phyloP scores from a whole-genome alignment of 2,888 invertebrate genomes.

The Deilephila porcellus region DNA sequence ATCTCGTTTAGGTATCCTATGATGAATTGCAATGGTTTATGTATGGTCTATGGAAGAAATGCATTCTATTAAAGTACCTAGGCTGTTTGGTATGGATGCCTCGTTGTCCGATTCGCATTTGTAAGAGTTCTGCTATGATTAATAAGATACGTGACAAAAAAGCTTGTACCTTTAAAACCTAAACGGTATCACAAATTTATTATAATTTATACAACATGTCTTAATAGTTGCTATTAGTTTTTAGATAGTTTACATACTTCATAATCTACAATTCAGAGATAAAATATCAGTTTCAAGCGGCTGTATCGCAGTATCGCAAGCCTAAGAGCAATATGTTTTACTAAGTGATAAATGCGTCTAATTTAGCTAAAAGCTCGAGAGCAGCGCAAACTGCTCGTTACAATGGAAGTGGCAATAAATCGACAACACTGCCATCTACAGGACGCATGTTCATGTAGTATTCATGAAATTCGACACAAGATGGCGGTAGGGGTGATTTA shows the following conservation, averaged over 20 bases:
- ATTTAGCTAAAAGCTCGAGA: slow-evolving; percentile 75
- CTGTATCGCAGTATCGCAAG: slow-evolving; percentile 24
- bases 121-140: too few species aligned
- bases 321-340: slow-evolving; percentile 34
- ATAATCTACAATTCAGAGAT: neutral
- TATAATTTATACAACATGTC: too few species aligned
- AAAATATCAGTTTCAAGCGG: neutral
- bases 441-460: slow-evolving; percentile 65
- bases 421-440: slow-evolving; percentile 70
- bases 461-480: slow-evolving; percentile 71
- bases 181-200: too few species aligned
- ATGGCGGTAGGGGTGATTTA: slow-evolving; percentile 79
- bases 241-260: neutral
- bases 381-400: slow-evolving; percentile 69
- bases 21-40: too few species aligned
- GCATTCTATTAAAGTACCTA: too few species aligned
- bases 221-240: too few species aligned
- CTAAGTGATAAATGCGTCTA: slow-evolving; percentile 67
- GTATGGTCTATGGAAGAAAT: too few species aligned
- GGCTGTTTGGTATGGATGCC: too few species aligned
- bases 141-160: too few species aligned
- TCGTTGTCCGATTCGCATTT: too few species aligned
- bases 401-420: slow-evolving; percentile 71
- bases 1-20: too few species aligned
- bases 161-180: too few species aligned